Conservation (phyloP, 2,797 vertebrate genomes). For the Pangasius macronema region DNA sequence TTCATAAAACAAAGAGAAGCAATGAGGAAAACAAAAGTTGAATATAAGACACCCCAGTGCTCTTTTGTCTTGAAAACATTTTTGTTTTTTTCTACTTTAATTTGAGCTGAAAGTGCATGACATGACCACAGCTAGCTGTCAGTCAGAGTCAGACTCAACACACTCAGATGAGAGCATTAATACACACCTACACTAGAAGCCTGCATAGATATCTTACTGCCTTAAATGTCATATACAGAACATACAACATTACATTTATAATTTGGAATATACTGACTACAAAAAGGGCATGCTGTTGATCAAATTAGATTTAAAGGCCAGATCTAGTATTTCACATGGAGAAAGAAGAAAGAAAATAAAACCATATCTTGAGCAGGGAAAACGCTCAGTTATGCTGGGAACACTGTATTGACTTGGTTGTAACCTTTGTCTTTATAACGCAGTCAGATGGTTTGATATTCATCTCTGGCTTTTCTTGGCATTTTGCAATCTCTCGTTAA, state of each 20-base stretch:
- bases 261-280: background rate
- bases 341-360: background rate
- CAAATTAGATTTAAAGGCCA: background rate
- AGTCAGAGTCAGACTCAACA: background rate
- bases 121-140: background rate
- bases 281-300: background rate
- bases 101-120: background rate
- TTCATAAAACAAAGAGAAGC: too few relatives aligned
- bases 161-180: background rate
- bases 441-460: slow-evolving; percentile 32
- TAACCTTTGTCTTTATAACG: slow-evolving; percentile 34
- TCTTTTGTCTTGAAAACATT: background rate
- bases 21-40: background rate
- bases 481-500: slow-evolving; percentile 54
- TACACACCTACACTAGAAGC: background rate
- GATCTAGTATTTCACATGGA: background rate
- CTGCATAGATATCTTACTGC: background rate
- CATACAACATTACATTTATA: background rate
- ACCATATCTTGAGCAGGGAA: background rate
- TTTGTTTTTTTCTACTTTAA: background rate
- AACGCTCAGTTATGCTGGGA: background rate
- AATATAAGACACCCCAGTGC: background rate
- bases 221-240: background rate
- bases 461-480: slow-evolving; percentile 40
- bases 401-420: slow-evolving; percentile 4